Evolutionary conservation across 1,140 invertebrate genomes (phyloP).

Genomic region (Sarcophaga bullata): DNA sequence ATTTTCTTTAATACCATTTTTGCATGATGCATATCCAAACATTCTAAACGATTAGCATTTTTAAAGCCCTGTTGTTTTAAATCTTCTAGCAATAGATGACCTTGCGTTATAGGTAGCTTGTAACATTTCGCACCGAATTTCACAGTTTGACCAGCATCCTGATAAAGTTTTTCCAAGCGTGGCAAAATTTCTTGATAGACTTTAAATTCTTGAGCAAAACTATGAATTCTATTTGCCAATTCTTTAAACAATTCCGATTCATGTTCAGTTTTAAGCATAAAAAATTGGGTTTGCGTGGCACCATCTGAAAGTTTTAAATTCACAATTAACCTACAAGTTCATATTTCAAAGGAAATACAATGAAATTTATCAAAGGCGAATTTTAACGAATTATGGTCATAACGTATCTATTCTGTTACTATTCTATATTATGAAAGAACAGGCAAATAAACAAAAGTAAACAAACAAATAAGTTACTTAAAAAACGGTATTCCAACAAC

Average conservation of each 20-base stretch:
- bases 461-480: no score
- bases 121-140: conserved; percentile 50
- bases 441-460: no score
- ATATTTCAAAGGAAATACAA: no score
- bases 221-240: conserved; percentile 49
- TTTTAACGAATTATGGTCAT: no score
- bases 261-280: conserved; percentile 37
- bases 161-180: conserved; percentile 56
- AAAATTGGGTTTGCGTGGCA: neutral
- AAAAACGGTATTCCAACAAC: no score
- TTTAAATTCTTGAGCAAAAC: conserved; percentile 49
- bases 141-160: conserved; percentile 49
- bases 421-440: no score
- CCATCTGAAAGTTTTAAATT: neutral
- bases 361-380: no score
- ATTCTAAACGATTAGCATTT: conserved; percentile 68
- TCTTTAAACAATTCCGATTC: conserved; percentile 48
- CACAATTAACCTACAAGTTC: neutral
- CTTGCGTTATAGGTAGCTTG: conserved; percentile 46
- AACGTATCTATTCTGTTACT: no score
- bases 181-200: conserved; percentile 49
- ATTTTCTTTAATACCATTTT: conserved; percentile 67
- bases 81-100: conserved; percentile 67
- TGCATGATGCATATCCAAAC: conserved; percentile 66
- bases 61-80: conserved; percentile 66